phyloP scores from a whole-genome alignment of 1,140 invertebrate species.

The Myzus persicae region DNA sequence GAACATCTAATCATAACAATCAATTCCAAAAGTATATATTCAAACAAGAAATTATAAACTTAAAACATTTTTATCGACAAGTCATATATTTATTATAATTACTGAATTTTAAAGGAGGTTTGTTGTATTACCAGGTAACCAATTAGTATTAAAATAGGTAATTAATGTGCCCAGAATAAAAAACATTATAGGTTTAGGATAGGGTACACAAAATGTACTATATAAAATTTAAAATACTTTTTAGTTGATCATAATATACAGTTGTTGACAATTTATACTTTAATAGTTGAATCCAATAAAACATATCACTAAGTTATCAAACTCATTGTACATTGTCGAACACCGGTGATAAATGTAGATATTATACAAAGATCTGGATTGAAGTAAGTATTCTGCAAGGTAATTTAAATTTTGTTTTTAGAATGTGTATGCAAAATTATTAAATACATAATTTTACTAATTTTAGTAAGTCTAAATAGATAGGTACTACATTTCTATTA shows the following conservation, averaged over 20 bases:
- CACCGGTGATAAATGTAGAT: neutral
- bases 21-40: neutral
- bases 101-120: neutral
- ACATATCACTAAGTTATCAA: neutral
- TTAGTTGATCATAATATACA: neutral
- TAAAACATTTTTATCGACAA: neutral
- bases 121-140: neutral
- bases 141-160: neutral
- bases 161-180: neutral
- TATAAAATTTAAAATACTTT: constrained; percentile 18
- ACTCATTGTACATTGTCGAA: neutral
- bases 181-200: neutral
- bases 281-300: constrained; percentile 1
- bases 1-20: neutral
- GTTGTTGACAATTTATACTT: neutral
- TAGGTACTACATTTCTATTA: neutral
- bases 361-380: neutral
- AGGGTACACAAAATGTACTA: neutral
- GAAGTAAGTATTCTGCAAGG: neutral
- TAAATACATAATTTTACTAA: neutral
- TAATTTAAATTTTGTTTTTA: neutral
- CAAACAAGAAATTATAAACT: neutral
- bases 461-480: neutral
- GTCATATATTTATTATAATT: neutral
- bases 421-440: neutral